Conservation (phyloP, 2,113 vertebrate genomes). For the Leucoraja erinaceus region DNA sequence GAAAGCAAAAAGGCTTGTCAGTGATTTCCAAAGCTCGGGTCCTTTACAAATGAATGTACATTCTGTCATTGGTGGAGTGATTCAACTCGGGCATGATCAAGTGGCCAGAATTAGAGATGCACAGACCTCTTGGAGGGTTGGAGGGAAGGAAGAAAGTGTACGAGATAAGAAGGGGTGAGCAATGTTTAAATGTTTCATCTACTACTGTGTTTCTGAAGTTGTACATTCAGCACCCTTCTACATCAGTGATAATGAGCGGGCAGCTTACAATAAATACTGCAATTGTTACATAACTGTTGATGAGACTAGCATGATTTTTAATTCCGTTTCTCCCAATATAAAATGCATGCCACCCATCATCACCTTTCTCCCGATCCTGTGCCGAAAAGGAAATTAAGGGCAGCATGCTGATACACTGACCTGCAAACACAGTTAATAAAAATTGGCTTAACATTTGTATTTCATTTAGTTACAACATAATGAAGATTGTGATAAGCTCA, state of each 20-base stretch:
- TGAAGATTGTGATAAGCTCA: slow-evolving; percentile 22
- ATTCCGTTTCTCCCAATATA: not conserved
- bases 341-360: not conserved
- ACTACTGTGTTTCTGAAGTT: not conserved
- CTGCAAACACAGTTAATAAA: slow-evolving; percentile 5
- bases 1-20: too few relatives aligned
- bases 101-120: too few relatives aligned
- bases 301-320: not conserved
- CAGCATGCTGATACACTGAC: not conserved
- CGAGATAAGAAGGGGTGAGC: too few relatives aligned
- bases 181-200: not conserved
- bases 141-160: too few relatives aligned
- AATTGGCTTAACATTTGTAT: slow-evolving; percentile 11
- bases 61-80: too few relatives aligned
- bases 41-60: too few relatives aligned
- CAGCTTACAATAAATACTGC: not conserved
- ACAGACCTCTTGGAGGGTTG: too few relatives aligned
- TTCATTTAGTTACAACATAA: not conserved
- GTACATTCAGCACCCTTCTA: not conserved
- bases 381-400: not conserved
- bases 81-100: too few relatives aligned
- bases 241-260: not conserved
- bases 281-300: not conserved
- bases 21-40: too few relatives aligned
- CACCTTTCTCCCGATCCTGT: not conserved